Evolutionary conservation across 2,888 invertebrate genomes (phyloP).

Genomic region (Drosophila flavopinicola): DNA sequence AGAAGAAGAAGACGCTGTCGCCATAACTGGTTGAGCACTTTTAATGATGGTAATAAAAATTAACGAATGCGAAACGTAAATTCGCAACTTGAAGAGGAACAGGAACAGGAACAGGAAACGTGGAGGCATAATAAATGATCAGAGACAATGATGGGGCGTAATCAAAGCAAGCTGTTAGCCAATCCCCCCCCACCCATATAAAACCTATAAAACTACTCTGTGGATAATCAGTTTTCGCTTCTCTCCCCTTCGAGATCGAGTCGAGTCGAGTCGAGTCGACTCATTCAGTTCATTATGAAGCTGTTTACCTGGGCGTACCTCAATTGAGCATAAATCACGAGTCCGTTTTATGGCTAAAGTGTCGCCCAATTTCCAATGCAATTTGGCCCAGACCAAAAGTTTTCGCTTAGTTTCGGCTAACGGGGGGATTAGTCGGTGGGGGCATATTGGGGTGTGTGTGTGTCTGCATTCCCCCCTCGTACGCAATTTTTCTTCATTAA

Average conservation of each 20-base stretch:
- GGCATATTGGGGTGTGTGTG: too few relatives aligned
- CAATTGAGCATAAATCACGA: constrained; percentile 76
- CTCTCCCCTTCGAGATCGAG: too few relatives aligned
- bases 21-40: constrained; percentile 60
- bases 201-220: constrained; percentile 20
- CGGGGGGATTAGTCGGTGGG: background rate
- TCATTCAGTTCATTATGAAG: constrained; percentile 69
- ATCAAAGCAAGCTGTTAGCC: constrained; percentile 56
- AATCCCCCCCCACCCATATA: constrained; percentile 3
- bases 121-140: constrained; percentile 62
- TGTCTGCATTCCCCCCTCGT: constrained; percentile 9
- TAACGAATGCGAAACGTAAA: constrained; percentile 41
- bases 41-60: constrained; percentile 75
- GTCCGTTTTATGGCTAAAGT: constrained; percentile 71
- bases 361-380: constrained; percentile 71
- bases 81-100: constrained; percentile 19
- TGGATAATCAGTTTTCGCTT: constrained; percentile 21
- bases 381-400: constrained; percentile 49
- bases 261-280: too few relatives aligned
- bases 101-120: constrained; percentile 29
- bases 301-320: constrained; percentile 71
- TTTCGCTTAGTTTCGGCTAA: constrained; percentile 29
- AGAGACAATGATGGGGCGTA: constrained; percentile 41
- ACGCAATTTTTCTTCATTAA: constrained; percentile 76
- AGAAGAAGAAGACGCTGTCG: constrained; percentile 45